These are phyloP conservation scores for Vanessa tameamea DNA, from an alignment of 1,140 invertebrate species.

Conservation along the genomic window DNA sequence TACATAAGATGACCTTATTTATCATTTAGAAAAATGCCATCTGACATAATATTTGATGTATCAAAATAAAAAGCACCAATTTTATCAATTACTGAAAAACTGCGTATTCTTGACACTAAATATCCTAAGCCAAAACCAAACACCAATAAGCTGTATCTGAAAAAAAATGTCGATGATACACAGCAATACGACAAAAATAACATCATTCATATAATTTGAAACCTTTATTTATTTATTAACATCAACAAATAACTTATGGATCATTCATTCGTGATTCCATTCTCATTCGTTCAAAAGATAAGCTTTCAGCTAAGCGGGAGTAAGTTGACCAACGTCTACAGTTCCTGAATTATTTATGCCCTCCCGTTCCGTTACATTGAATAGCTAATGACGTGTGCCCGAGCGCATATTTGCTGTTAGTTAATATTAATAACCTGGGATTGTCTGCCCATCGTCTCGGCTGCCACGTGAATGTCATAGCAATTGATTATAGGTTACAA, in stretches of 20 bases:
- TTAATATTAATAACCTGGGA: conserved; percentile 70
- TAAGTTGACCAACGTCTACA: conserved; percentile 49
- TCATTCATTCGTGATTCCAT: conserved; percentile 28
- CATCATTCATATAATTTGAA: not conserved
- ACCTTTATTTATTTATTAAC: not conserved
- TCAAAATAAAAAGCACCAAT: too few species aligned
- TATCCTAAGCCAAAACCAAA: too few species aligned
- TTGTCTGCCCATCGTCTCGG: conserved; percentile 59
- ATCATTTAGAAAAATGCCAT: too few species aligned
- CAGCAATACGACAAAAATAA: not conserved
- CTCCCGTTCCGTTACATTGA: conserved; percentile 70
- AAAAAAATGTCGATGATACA: too few species aligned
- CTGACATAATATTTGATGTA: too few species aligned
- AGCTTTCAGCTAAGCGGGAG: conserved; percentile 33
- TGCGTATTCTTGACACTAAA: too few species aligned
- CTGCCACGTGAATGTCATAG: conserved; percentile 35
- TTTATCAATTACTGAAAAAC: too few species aligned
- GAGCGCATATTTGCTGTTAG: conserved; percentile 63
- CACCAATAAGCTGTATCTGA: too few species aligned
- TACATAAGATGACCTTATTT: too few species aligned
- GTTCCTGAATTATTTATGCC: conserved; percentile 72
- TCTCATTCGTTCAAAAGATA: conserved; percentile 31
- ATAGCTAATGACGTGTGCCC: conserved; percentile 70
- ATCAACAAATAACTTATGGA: not conserved
- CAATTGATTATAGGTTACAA: conserved; percentile 30